A percentile compares a stretch with the other conserved stretches of the same genome.
Evolutionary conservation across 2,113 vertebrate genomes (phyloP).

Genomic region (Charina bottae): DNA sequence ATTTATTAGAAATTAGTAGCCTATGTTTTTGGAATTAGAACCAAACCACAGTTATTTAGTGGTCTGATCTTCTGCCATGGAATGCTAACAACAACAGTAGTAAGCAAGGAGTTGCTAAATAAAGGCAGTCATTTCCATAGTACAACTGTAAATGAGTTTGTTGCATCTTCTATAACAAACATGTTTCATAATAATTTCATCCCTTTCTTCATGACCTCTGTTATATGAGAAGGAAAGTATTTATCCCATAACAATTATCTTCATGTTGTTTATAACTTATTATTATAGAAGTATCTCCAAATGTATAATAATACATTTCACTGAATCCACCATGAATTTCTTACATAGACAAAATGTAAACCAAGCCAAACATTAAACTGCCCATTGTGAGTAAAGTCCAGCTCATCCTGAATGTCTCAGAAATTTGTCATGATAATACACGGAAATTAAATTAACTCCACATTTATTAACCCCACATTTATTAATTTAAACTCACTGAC

Average conservation of each 20-base stretch:
- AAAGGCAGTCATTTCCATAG: neutral
- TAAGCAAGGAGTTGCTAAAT: neutral
- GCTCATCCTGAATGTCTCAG: neutral
- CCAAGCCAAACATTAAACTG: neutral
- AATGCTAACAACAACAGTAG: neutral
- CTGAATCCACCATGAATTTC: neutral
- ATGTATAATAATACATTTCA: neutral
- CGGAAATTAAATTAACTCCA: neutral
- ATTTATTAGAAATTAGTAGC: neutral
- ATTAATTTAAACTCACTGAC: neutral
- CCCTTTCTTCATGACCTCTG: neutral
- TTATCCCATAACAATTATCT: neutral
- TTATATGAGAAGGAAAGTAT: neutral
- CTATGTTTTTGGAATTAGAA: neutral
- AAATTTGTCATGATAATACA: neutral
- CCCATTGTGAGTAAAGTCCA: neutral
- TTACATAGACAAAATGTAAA: neutral
- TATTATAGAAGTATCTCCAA: neutral
- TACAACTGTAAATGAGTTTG: neutral
- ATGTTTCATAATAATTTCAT: neutral
- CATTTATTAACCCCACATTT: neutral
- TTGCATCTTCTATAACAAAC: neutral
- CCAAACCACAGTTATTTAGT: neutral
- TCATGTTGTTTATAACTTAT: constrained; percentile 5
- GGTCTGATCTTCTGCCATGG: neutral